phyloP scores from a whole-genome alignment of 2,888 invertebrate genomes.

The Hydropsyche betteni region DNA sequence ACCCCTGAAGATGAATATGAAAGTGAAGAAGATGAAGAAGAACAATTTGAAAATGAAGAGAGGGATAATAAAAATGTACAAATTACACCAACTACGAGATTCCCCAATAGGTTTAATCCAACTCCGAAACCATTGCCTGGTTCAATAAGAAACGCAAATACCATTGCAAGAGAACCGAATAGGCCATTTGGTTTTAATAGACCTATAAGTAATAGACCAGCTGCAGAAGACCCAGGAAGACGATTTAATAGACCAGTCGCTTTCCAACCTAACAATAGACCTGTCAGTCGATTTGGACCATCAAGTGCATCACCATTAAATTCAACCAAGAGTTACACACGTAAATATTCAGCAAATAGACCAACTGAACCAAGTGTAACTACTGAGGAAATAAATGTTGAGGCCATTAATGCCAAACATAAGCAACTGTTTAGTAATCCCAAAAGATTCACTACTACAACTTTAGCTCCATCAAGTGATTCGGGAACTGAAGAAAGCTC shows the following conservation, averaged over 20 bases:
- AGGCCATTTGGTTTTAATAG: constrained; percentile 48
- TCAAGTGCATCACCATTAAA: constrained; percentile 44
- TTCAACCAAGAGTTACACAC: constrained; percentile 50
- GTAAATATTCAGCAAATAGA: constrained; percentile 52
- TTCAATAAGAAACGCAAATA: constrained; percentile 22
- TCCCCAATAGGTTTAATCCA: constrained; percentile 37
- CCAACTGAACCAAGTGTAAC: constrained; percentile 40
- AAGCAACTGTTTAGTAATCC: constrained; percentile 65
- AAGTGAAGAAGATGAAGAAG: constrained; percentile 55
- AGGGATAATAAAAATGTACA: constrained; percentile 49
- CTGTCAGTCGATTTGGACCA: constrained; percentile 41
- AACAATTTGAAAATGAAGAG: constrained; percentile 60
- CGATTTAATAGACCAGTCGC: constrained; percentile 54
- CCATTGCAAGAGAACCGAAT: constrained; percentile 45
- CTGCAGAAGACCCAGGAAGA: constrained; percentile 55
- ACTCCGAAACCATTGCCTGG: constrained; percentile 39
- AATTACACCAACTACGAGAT: constrained; percentile 43
- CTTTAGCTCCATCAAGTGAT: constrained; percentile 48
- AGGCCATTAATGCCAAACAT: constrained; percentile 65
- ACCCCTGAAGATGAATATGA: constrained; percentile 55
- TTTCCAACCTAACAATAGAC: constrained; percentile 46
- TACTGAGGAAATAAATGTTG: constrained; percentile 61
- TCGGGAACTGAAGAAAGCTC: constrained; percentile 43
- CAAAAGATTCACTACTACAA: constrained; percentile 59
- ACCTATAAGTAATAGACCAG: constrained; percentile 45